Conservation (phyloP, 2,113 vertebrate genomes). For the Coracopsis vasa region DNA sequence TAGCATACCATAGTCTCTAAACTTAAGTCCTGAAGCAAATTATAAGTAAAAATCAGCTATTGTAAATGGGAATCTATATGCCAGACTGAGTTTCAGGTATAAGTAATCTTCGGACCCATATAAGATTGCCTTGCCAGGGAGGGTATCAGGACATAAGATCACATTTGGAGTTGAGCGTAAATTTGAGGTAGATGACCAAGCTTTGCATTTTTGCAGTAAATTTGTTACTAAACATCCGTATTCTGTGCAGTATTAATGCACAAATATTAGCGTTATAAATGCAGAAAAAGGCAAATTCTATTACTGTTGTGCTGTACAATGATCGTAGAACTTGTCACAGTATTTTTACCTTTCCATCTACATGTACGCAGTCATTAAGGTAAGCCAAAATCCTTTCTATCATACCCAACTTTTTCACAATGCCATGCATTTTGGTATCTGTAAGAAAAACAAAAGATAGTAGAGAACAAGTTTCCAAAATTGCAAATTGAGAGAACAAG, state of each 20-base stretch:
- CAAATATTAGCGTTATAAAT: neutral
- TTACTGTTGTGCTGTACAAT: neutral
- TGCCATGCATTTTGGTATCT: slow-evolving; percentile 87
- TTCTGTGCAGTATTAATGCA: neutral
- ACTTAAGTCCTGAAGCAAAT: neutral
- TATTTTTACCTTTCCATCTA: slow-evolving; percentile 81
- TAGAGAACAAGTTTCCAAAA: neutral
- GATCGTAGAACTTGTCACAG: neutral
- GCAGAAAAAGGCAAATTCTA: neutral
- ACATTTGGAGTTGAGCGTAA: neutral
- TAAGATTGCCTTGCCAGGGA: neutral
- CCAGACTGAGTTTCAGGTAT: neutral
- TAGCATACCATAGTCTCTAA: neutral
- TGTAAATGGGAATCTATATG: neutral
- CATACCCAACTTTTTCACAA: slow-evolving; percentile 83
- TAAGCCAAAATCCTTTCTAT: slow-evolving; percentile 81
- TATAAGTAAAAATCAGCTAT: neutral
- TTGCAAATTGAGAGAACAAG: neutral
- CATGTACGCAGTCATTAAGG: slow-evolving; percentile 78
- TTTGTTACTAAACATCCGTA: neutral
- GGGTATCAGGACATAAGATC: neutral
- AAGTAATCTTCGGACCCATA: neutral
- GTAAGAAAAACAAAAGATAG: neutral
- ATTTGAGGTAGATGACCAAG: neutral
- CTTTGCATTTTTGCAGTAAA: neutral